A percentile compares a stretch with the other conserved stretches of the same genome.
phyloP scores from a whole-genome alignment of 2,797 vertebrate species.

The Sitta carolinensis region DNA sequence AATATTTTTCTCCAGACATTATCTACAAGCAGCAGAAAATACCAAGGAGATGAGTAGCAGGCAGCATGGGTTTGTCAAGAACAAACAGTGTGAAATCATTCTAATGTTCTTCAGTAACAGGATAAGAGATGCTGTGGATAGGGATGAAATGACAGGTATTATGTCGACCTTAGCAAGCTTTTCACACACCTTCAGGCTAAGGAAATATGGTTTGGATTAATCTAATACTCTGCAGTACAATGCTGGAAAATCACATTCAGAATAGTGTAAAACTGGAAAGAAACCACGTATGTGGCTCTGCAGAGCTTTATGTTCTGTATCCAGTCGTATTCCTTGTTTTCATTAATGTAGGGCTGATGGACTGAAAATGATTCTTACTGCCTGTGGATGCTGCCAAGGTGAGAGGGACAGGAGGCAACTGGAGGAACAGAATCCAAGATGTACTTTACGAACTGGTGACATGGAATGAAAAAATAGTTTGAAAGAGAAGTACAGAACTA shows the following conservation, averaged over 20 bases:
- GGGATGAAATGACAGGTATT: constrained; percentile 21
- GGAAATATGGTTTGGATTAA: neutral
- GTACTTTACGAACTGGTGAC: neutral
- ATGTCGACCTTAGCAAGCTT: neutral
- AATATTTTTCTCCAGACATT: neutral
- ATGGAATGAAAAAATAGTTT: neutral
- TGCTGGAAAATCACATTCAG: constrained; percentile 11
- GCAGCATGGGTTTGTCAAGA: constrained; percentile 2
- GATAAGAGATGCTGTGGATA: constrained; percentile 17
- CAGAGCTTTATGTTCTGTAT: neutral
- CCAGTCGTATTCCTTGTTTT: neutral
- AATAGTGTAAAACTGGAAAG: neutral
- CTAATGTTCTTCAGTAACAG: neutral
- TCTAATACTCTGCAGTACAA: neutral
- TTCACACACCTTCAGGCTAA: neutral
- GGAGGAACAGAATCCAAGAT: neutral
- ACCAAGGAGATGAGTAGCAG: neutral
- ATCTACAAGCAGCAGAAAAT: constrained; percentile 22
- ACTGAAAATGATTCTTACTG: neutral
- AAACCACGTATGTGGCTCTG: neutral
- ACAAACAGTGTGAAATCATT: constrained; percentile 19
- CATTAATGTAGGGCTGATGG: neutral
- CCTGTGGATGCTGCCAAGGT: neutral
- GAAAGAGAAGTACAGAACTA: neutral
- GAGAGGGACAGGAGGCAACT: neutral